Percentiles rank a stretch among this genome's conserved stretches.
phyloP scores from a whole-genome alignment of 2,113 vertebrate genomes.

The Alouatta palliata region DNA sequence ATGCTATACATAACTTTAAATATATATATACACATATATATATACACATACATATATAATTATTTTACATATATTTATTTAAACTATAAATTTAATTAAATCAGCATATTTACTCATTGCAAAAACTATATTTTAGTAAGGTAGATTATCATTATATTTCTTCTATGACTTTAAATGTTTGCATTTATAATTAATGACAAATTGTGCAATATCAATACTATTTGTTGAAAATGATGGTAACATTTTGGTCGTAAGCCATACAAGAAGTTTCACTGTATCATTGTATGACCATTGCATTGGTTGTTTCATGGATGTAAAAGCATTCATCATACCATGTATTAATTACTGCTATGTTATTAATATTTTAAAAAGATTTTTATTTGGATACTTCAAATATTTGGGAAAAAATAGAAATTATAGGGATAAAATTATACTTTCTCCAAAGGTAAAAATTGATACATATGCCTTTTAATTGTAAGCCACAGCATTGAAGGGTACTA shows the following conservation, averaged over 20 bases:
- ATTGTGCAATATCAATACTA: background rate
- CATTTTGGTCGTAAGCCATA: background rate
- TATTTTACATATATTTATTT: background rate
- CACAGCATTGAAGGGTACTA: background rate
- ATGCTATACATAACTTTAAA: background rate
- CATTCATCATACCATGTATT: background rate
- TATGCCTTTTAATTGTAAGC: background rate
- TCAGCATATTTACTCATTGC: background rate
- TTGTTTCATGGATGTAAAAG: background rate
- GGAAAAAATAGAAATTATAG: background rate
- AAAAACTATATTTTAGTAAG: background rate
- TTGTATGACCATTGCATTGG: background rate
- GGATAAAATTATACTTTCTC: conserved; percentile 23
- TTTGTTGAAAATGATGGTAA: background rate
- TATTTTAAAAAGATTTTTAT: background rate
- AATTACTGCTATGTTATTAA: background rate
- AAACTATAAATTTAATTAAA: background rate
- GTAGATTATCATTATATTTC: background rate
- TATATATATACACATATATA: background rate
- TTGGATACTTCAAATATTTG: conserved; percentile 17
- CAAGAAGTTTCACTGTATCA: background rate
- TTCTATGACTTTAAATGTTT: background rate
- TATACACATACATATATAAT: background rate
- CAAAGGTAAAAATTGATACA: background rate
- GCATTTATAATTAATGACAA: background rate